Conservation (phyloP, 2,113 vertebrate species). For the Columba janthina region DNA sequence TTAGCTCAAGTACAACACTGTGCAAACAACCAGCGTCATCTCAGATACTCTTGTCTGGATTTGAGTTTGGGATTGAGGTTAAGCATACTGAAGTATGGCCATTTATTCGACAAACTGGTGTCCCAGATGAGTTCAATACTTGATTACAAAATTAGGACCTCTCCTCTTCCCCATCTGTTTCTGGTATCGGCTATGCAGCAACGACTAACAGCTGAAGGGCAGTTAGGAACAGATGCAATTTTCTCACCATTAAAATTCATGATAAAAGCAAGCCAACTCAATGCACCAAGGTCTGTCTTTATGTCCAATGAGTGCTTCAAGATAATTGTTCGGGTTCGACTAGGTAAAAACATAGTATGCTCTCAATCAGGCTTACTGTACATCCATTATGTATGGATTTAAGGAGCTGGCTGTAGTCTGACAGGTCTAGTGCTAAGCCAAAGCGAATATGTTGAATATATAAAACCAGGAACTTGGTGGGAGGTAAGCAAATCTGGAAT, state of each 20-base stretch:
- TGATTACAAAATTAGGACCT: not conserved
- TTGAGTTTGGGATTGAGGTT: not conserved
- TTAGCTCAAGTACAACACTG: not conserved
- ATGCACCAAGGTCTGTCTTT: not conserved
- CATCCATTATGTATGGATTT: not conserved
- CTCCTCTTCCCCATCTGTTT: conserved; percentile 8
- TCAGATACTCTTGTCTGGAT: not conserved
- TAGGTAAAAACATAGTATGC: not conserved
- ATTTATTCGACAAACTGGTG: not conserved
- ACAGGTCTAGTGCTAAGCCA: not conserved
- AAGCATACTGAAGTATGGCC: not conserved
- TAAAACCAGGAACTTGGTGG: not conserved
- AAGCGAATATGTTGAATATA: not conserved
- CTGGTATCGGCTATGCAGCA: not conserved
- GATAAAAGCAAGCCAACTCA: not conserved
- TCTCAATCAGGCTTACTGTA: not conserved
- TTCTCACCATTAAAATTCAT: conserved; percentile 16
- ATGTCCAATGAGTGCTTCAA: not conserved
- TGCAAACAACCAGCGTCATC: not conserved
- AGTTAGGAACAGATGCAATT: not conserved
- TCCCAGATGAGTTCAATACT: not conserved
- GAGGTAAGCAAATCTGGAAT: not conserved
- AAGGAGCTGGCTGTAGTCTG: not conserved
- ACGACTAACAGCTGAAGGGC: not conserved
- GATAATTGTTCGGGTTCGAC: not conserved